A percentile compares a stretch with the other conserved stretches of the same genome.
Evolutionary conservation across 2,888 invertebrate species (phyloP).

Genomic region (Zonitis immaculata): DNA sequence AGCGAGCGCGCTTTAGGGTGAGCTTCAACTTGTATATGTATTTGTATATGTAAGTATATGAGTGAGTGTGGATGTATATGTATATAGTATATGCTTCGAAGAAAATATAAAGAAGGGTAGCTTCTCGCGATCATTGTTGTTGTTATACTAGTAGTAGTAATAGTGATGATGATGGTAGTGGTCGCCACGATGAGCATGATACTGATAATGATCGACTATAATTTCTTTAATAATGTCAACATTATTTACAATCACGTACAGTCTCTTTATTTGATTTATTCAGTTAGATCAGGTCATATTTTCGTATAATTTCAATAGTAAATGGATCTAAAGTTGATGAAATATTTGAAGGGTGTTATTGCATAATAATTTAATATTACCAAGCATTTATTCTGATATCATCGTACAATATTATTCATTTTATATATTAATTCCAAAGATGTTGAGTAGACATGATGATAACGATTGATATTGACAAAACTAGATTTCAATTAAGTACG

Average conservation of each 20-base stretch:
- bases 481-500: neutral
- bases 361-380: constrained; percentile 20
- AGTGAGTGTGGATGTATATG: constrained; percentile 30
- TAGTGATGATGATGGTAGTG: constrained; percentile 14
- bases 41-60: neutral
- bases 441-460: too few relatives aligned
- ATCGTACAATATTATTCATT: neutral
- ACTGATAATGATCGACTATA: constrained; percentile 27
- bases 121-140: constrained; percentile 36
- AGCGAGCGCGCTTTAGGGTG: constrained; percentile 61
- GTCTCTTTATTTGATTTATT: constrained; percentile 27
- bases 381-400: constrained; percentile 10
- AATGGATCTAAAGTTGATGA: constrained; percentile 26
- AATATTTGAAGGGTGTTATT: constrained; percentile 16
- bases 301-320: neutral
- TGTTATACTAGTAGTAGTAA: constrained; percentile 21
- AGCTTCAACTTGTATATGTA: constrained; percentile 19
- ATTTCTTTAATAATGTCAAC: constrained; percentile 26
- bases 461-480: neutral
- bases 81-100: constrained; percentile 51
- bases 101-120: constrained; percentile 68
- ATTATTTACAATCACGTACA: constrained; percentile 21
- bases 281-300: constrained; percentile 8
- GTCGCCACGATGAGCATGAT: constrained; percentile 19
- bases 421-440: neutral